Evolutionary conservation across 2,888 invertebrate species (phyloP), one percentile per base, ranked within the genome.

Genomic region (Corythucha ciliata): DNA sequence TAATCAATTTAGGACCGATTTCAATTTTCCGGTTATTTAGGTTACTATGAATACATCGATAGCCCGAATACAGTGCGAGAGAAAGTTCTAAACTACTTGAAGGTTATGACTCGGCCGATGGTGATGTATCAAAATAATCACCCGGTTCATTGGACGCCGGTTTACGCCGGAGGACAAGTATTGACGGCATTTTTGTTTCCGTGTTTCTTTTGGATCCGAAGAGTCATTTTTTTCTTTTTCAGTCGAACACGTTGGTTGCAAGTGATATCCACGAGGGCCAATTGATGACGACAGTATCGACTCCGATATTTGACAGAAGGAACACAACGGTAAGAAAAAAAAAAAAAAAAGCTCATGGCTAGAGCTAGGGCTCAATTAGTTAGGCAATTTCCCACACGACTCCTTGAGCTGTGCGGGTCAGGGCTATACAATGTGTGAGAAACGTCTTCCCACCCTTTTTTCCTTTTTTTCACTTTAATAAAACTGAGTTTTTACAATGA

Each of bases 101-200:
- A 90, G 63, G 93, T 98, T 16, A 79, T 98, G 75, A 92, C 96
- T 12, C 75, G 96, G 37, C 96, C 97, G 0, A 83, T 98, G 77
- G 94, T 96, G 25, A 83, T 94, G 76, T 89, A 90, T 67, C 84
- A 90, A 67, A 83, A 83, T 36, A 81, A 88, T 61, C 90, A 91
- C 69, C 90, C 91, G 0, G 84, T 90, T 39, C 84, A 92, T 62
- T 98, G 97, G 97, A 93, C 93, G 59, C 87, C 93, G 0, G 89
- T 86, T 4, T 96, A 86, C 67, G 74, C 86, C 48, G 87, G 83
- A 45, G 86, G 88, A 45, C 80, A 83, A 72, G 86, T 87, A 65
- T n/a, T n/a, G n/a, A n/a, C n/a, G n/a, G n/a, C n/a, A n/a, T n/a
- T n/a, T 29, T 29, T 29, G 10, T 29, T 29, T n/a, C 8, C 29